Evolutionary conservation across 2,888 invertebrate genomes (phyloP).

Genomic region (Hymenopus coronatus): DNA sequence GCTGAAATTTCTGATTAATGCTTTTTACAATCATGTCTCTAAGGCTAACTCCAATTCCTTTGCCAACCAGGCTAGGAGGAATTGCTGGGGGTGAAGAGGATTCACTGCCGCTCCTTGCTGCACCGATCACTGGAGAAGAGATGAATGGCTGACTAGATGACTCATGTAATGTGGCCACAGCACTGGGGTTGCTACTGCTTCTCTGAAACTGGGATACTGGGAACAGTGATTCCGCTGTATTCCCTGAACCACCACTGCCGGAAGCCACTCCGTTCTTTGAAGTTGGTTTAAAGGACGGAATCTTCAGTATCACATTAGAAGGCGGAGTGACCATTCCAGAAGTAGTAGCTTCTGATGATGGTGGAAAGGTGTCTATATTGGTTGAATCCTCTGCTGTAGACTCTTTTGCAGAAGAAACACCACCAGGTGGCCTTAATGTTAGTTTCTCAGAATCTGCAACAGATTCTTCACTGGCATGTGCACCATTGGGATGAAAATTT

Average conservation of each 20-base stretch:
- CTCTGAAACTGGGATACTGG: background rate
- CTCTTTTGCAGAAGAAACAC: conserved; percentile 45
- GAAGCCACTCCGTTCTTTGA: conserved; percentile 33
- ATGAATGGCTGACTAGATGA: conserved; percentile 38
- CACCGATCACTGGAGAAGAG: conserved; percentile 20
- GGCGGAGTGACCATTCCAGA: conserved; percentile 53
- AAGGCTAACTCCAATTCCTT: conserved; percentile 61
- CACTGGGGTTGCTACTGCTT: background rate
- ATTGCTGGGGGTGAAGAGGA: conserved; percentile 56
- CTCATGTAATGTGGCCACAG: conserved; percentile 21
- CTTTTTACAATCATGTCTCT: conserved; percentile 90
- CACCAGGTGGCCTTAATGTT: conserved; percentile 35
- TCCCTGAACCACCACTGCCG: conserved; percentile 13
- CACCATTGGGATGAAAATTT: conserved; percentile 38
- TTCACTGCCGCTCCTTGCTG: conserved; percentile 43
- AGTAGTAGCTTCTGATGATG: conserved; percentile 45
- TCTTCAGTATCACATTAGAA: conserved; percentile 74
- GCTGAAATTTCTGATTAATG: conserved; percentile 78
- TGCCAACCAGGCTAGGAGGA: conserved; percentile 45
- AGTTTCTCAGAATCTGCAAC: conserved; percentile 38
- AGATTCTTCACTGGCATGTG: conserved; percentile 48
- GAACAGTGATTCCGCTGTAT: background rate
- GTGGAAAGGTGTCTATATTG: conserved; percentile 14
- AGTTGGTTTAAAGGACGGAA: conserved; percentile 84
- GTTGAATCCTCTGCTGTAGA: conserved; percentile 45